Base-by-base conservation (phyloP, 2,797 vertebrate genomes). In the Coreius guichenoti region DNA sequence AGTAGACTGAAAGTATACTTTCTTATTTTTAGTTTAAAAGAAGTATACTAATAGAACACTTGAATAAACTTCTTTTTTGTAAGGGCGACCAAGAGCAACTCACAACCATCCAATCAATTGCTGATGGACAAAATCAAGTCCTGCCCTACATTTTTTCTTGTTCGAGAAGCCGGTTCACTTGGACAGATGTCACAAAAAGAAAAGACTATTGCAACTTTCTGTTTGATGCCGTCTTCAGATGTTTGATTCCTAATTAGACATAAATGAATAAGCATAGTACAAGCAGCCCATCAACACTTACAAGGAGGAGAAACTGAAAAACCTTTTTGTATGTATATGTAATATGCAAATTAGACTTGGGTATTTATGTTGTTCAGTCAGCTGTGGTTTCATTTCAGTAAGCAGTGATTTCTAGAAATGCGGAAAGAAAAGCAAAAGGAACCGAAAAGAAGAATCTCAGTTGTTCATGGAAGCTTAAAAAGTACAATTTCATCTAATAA, bases 351-450 rank as follows among this genome's bases (percentile, higher is more conserved):
- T 63, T 43, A 29, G 26, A 65, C 58, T 31, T 31, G 39, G 29
- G 31, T 70, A 78, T 45, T 74, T 31, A 67, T 70, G 56, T 8
- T 11, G 23, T 26, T 80, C 23, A 80, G 45, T 49, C 39, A 85
- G 39, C 31, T 39, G 36, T 74, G 56, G 58, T 74, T 80, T 47
- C 21, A 17, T 63, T 79, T 67, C 68, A 70, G 19, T 49, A 43
- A 33, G 29, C 67, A 19, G 19, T 63, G 26, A 29, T 33, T 78
- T 80, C 39, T 16, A 33, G 23, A 70, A 33, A 36, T 51, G 4
- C 17, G 1, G 9, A 14, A 29, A 29, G n/a, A 43, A 47, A 16
- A 11, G n/a, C 26, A 61, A 45, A 61, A 47, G 5, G 0, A n/a
- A 82, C 8, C 7, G 1, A 21, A 29, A 5, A 19, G 17, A 49